phyloP scores from a whole-genome alignment of 1,140 invertebrate genomes.

The Drosophila oshimai region DNA sequence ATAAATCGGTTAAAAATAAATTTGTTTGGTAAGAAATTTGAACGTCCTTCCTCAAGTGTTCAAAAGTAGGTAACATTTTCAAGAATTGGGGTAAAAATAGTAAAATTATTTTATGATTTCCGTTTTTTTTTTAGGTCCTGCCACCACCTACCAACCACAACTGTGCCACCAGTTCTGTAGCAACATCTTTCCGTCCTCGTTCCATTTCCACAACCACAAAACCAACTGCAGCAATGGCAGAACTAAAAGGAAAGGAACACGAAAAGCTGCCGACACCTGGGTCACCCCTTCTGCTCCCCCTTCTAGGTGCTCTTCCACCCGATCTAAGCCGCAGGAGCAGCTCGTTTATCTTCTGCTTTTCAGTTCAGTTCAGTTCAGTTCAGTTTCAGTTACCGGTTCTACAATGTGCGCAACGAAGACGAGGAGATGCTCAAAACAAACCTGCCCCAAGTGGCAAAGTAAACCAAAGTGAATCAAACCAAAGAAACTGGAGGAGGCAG shows the following conservation, averaged over 20 bases:
- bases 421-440: slow-evolving; percentile 20
- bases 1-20: neutral
- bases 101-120: neutral
- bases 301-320: no score
- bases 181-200: neutral
- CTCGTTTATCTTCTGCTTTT: slow-evolving; percentile 28
- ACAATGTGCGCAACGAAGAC: neutral
- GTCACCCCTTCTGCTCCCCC: neutral
- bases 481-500: neutral
- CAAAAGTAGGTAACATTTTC: no score
- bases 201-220: slow-evolving; percentile 37
- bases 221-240: slow-evolving; percentile 21
- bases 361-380: slow-evolving; percentile 10
- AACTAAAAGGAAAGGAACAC: slow-evolving; percentile 40
- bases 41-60: no score
- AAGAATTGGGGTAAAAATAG: no score
- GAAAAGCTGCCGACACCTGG: slow-evolving; percentile 52
- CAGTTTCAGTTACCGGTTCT: slow-evolving; percentile 23
- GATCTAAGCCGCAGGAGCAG: slow-evolving; percentile 15
- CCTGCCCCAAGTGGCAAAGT: slow-evolving; percentile 23
- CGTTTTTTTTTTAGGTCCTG: neutral
- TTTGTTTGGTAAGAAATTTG: neutral
- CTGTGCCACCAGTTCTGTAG: slow-evolving; percentile 12
- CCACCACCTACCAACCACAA: neutral
- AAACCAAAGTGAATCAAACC: neutral